Percentiles rank a stretch among this genome's conserved stretches.
Evolutionary conservation across 2,888 invertebrate genomes (phyloP).

Genomic region (Melanostoma mellinum): DNA sequence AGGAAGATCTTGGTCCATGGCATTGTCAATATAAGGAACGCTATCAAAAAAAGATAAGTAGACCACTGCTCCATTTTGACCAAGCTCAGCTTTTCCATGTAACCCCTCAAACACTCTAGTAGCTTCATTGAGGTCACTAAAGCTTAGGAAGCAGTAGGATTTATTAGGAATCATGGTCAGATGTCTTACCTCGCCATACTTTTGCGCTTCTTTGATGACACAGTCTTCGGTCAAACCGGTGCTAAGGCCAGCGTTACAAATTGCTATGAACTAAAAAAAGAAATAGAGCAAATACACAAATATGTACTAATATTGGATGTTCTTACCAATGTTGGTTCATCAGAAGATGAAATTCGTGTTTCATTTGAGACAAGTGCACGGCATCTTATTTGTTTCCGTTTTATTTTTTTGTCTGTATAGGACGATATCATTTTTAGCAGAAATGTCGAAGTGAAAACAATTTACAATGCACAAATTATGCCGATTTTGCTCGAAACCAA

Average conservation of each 20-base stretch:
- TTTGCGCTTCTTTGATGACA: conserved; percentile 83
- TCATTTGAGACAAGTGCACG: conserved; percentile 82
- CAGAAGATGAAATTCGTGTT: conserved; percentile 79
- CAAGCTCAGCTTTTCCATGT: conserved; percentile 85
- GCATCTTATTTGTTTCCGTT: conserved; percentile 82
- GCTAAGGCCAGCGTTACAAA: conserved; percentile 94
- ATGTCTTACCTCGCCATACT: conserved; percentile 84
- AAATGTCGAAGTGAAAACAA: background rate
- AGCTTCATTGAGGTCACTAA: conserved; percentile 83
- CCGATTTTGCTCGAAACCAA: background rate
- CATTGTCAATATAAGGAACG: conserved; percentile 74
- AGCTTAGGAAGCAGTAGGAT: conserved; percentile 90
- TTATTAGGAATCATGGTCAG: conserved; percentile 90
- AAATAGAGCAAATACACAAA: background rate
- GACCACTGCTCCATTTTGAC: conserved; percentile 85
- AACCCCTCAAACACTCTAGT: conserved; percentile 83
- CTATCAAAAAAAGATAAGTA: conserved; percentile 83
- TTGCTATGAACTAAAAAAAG: conserved; percentile 79
- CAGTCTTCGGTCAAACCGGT: conserved; percentile 88
- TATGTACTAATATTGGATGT: background rate
- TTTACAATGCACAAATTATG: background rate
- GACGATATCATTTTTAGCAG: conserved; percentile 68
- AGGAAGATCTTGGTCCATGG: conserved; percentile 83
- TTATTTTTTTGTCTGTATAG: conserved; percentile 79
- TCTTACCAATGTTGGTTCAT: conserved; percentile 78